These are phyloP conservation scores for Pseudomyrmex dendroicus DNA, from an alignment of 1,140 invertebrate genomes.

Conservation along the genomic window DNA sequence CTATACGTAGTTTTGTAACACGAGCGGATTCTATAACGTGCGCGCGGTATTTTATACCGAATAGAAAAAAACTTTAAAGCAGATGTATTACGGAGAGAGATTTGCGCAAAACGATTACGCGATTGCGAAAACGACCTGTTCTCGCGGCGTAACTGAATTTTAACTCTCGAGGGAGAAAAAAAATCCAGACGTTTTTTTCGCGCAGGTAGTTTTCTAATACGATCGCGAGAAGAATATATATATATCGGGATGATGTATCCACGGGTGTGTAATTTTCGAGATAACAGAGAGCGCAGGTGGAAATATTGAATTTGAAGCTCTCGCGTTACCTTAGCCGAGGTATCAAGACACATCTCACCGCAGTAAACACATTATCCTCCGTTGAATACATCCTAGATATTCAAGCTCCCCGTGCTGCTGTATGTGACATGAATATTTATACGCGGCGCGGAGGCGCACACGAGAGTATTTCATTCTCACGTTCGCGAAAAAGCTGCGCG, in stretches of 20 bases:
- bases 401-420: conserved; percentile 65
- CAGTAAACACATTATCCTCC: conserved; percentile 77
- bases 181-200: background rate
- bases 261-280: conserved; percentile 21
- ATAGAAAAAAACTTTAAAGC: conserved; percentile 43
- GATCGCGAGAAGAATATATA: conserved; percentile 14
- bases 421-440: conserved; percentile 81
- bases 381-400: conserved; percentile 72
- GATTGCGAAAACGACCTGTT: background rate
- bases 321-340: conserved; percentile 51
- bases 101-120: conserved; percentile 19
- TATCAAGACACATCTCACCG: conserved; percentile 68
- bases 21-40: no score
- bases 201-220: background rate
- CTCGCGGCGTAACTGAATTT: conserved; percentile 24
- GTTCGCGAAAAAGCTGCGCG: conserved; percentile 24
- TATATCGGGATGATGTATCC: background rate
- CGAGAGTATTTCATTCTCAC: conserved; percentile 47
- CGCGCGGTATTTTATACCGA: no score
- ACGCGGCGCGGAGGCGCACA: conserved; percentile 44
- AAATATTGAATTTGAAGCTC: conserved; percentile 51
- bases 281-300: conserved; percentile 3
- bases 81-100: conserved; percentile 12
- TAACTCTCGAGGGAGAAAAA: background rate
- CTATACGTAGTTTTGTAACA: no score